A percentile compares a stretch with the other conserved stretches of the same genome.
These are phyloP conservation scores for Parazoanthus darwini DNA, from an alignment of 92 coral and sea anemone species.

Conservation along the genomic window DNA sequence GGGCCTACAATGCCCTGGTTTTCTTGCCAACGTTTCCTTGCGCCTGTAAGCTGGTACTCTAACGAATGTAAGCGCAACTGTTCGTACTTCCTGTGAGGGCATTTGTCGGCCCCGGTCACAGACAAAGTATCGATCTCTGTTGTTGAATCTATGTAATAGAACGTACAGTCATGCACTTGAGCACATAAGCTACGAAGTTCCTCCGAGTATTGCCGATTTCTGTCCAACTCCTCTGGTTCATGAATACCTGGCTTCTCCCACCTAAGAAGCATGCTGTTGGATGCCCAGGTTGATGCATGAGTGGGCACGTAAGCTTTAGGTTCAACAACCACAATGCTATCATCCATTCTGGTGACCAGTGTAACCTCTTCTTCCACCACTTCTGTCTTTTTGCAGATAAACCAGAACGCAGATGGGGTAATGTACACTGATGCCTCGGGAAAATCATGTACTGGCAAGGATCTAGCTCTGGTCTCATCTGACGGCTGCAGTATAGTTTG, in stretches of 20 bases:
- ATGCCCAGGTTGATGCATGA: conserved; percentile 55
- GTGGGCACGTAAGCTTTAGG: conserved; percentile 49
- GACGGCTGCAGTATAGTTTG: conserved; percentile 31
- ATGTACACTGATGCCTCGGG: conserved; percentile 46
- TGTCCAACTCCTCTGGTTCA: background rate
- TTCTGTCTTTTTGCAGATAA: conserved; percentile 1
- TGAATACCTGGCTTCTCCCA: background rate
- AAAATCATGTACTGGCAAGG: conserved; percentile 50
- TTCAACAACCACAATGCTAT: conserved; percentile 47
- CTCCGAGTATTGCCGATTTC: background rate
- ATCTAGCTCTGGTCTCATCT: conserved; percentile 41
- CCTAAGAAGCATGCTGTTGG: background rate
- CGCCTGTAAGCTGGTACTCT: too few relatives aligned
- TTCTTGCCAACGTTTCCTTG: too few relatives aligned
- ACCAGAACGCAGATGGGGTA: background rate
- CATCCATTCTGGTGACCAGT: conserved; percentile 43
- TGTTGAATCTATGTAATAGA: background rate
- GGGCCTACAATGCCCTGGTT: too few relatives aligned
- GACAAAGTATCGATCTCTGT: background rate
- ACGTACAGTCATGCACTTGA: background rate
- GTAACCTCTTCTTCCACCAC: conserved; percentile 42
- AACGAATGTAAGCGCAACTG: too few relatives aligned
- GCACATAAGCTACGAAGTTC: background rate
- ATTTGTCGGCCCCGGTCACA: too few relatives aligned
- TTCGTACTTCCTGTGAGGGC: too few relatives aligned